phyloP scores from a whole-genome alignment of 2,888 invertebrate genomes.

The Diaphora mendica region DNA sequence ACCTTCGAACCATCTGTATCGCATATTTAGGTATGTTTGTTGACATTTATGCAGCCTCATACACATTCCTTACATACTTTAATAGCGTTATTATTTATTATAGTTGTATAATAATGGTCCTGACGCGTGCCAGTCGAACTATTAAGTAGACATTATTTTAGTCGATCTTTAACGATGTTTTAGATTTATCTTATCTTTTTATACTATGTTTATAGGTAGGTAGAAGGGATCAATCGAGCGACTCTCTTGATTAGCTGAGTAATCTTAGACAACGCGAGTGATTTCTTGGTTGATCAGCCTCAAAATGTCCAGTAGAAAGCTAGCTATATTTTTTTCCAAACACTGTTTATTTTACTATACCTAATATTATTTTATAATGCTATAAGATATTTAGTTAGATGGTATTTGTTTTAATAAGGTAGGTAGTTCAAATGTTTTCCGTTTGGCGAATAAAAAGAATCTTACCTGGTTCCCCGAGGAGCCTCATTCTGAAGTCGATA shows the following conservation, averaged over 20 bases:
- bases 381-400: background rate
- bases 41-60: background rate
- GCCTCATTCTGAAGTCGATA: slow-evolving; percentile 97
- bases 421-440: background rate
- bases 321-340: background rate
- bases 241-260: too few species aligned
- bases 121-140: background rate
- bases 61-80: slow-evolving; percentile 2
- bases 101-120: background rate
- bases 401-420: too few species aligned
- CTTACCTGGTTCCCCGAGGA: slow-evolving; percentile 93
- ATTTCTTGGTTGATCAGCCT: background rate
- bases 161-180: background rate
- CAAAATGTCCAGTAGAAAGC: background rate
- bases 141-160: background rate
- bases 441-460: background rate
- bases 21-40: background rate
- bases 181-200: too few species aligned
- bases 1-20: slow-evolving; percentile 5
- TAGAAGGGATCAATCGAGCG: too few species aligned
- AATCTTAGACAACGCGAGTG: too few species aligned
- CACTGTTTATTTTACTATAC: background rate
- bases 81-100: background rate
- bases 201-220: too few species aligned
- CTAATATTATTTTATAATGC: background rate